Evolutionary conservation across 1,140 invertebrate species (phyloP).

Genomic region (Polypedilum pembai): DNA sequence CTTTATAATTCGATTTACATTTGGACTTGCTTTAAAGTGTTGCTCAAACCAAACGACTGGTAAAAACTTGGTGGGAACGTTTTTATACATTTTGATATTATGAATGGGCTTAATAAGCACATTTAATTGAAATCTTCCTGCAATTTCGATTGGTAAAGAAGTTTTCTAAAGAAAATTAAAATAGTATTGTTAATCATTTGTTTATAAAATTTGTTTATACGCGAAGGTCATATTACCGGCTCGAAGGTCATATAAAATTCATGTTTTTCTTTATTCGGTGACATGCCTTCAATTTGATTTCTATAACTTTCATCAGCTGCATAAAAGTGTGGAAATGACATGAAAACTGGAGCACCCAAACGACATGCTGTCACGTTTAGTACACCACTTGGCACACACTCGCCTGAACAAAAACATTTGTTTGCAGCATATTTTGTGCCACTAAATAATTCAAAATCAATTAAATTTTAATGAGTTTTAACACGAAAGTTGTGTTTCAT

Average conservation of each 20-base stretch:
- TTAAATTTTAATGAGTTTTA: neutral
- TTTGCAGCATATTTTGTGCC: slow-evolving; percentile 53
- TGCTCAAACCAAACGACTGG: slow-evolving; percentile 74
- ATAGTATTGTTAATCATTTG: neutral
- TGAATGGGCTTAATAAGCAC: slow-evolving; percentile 58
- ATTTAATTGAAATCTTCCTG: slow-evolving; percentile 68
- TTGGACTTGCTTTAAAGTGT: slow-evolving; percentile 50
- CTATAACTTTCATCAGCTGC: slow-evolving; percentile 61
- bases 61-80: slow-evolving; percentile 60
- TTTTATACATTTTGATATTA: slow-evolving; percentile 50
- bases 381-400: slow-evolving; percentile 59
- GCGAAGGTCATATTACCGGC: slow-evolving; percentile 50
- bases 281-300: slow-evolving; percentile 58
- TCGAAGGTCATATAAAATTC: slow-evolving; percentile 67
- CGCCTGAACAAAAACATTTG: slow-evolving; percentile 61
- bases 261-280: slow-evolving; percentile 60
- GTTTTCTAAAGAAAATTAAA: slow-evolving; percentile 46
- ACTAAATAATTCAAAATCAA: neutral
- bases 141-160: slow-evolving; percentile 64
- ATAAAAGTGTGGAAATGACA: slow-evolving; percentile 83
- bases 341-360: slow-evolving; percentile 67
- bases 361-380: slow-evolving; percentile 64
- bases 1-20: slow-evolving; percentile 44
- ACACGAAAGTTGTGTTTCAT: neutral
- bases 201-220: neutral